Percentiles rank a stretch among this genome's conserved stretches.
These are phyloP conservation scores for Lerista edwardsae DNA, from an alignment of 2,797 vertebrate species.

Conservation along the genomic window DNA sequence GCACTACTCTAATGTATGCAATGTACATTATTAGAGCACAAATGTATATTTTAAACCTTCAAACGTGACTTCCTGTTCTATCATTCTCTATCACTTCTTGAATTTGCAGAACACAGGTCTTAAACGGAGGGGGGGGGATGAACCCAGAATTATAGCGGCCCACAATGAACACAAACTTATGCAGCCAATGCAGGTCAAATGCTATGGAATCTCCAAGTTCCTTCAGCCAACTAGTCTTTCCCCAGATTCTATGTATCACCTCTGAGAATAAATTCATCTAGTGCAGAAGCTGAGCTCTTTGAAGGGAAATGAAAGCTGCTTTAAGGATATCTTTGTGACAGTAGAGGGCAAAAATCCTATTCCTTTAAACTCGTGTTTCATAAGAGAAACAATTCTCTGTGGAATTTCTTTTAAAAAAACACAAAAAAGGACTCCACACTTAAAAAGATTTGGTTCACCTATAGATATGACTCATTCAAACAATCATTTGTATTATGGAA, in stretches of 20 bases:
- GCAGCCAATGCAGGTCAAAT: slow-evolving; percentile 12
- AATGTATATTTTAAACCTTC: slow-evolving; percentile 38
- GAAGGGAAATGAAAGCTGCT: slow-evolving; percentile 25
- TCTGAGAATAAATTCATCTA: slow-evolving; percentile 32
- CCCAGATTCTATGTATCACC: slow-evolving; percentile 9
- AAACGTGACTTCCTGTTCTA: slow-evolving; percentile 53
- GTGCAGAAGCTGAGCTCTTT: slow-evolving; percentile 19
- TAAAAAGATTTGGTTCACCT: slow-evolving; percentile 15
- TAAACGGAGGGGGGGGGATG: slow-evolving; percentile 32
- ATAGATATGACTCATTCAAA: slow-evolving; percentile 22
- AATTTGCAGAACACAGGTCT: slow-evolving; percentile 32
- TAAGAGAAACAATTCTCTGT: slow-evolving; percentile 25
- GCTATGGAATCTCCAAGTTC: slow-evolving; percentile 12
- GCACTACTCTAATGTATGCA: too few relatives aligned
- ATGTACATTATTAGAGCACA: slow-evolving; percentile 25
- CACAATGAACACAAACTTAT: slow-evolving; percentile 32
- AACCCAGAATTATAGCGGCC: slow-evolving; percentile 14
- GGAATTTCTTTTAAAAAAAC: slow-evolving; percentile 25
- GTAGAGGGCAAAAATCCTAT: slow-evolving; percentile 26
- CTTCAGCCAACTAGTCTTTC: slow-evolving; percentile 30
- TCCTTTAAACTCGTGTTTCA: slow-evolving; percentile 15
- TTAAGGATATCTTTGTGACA: background rate
- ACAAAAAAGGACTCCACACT: background rate
- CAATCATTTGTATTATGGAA: background rate
- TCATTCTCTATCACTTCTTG: slow-evolving; percentile 49